A percentile compares a stretch with the other conserved stretches of the same genome.
Conservation (phyloP, 2,888 invertebrate genomes). For the Hydroisotoma schaefferi region DNA sequence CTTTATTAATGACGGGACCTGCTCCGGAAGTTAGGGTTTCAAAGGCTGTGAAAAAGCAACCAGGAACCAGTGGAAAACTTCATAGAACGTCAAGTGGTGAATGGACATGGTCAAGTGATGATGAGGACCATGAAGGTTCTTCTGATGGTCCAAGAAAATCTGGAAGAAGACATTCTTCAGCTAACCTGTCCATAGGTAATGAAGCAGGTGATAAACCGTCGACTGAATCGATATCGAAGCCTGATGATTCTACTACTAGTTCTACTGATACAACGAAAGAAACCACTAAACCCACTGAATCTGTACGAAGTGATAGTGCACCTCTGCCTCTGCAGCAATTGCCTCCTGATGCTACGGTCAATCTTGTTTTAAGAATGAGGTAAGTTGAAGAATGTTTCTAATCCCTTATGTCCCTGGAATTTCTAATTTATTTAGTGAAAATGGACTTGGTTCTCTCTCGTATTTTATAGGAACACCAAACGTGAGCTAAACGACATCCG, state of each 20-base stretch:
- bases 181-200: slow-evolving; percentile 11
- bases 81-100: slow-evolving; percentile 94
- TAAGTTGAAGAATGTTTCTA: slow-evolving; percentile 51
- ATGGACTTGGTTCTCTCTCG: no score
- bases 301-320: slow-evolving; percentile 1
- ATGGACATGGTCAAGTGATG: slow-evolving; percentile 98
- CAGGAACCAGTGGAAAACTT: slow-evolving; percentile 77
- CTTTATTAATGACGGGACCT: slow-evolving; percentile 78
- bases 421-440: no score
- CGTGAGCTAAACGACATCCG: slow-evolving; percentile 95
- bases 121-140: slow-evolving; percentile 62
- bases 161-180: slow-evolving; percentile 34
- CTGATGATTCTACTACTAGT: slow-evolving; percentile 23
- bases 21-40: slow-evolving; percentile 85
- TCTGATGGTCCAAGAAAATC: slow-evolving; percentile 23
- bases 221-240: neutral
- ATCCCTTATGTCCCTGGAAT: no score
- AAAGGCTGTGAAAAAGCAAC: slow-evolving; percentile 77
- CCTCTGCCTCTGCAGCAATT: neutral
- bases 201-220: slow-evolving; percentile 4
- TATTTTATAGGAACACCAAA: slow-evolving; percentile 62
- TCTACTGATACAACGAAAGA: slow-evolving; percentile 15
- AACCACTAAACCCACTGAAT: slow-evolving; percentile 11
- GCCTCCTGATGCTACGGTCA: slow-evolving; percentile 57
- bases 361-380: slow-evolving; percentile 83